Base-by-base conservation (phyloP, 2,888 invertebrate genomes). In the Apocheima hispidaria region DNA sequence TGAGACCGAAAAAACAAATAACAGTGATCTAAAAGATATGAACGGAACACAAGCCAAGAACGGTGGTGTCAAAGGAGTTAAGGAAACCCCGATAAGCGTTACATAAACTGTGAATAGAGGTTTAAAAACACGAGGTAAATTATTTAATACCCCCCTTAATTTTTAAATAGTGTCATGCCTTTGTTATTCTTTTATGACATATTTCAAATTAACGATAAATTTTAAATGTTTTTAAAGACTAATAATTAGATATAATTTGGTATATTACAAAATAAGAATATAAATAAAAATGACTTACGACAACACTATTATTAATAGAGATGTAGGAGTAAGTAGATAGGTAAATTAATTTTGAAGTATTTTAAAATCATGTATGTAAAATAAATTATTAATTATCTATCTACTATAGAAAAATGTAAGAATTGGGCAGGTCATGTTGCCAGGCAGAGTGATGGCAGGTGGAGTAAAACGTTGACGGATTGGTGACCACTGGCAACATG, bases 71-170 rank as follows among this genome's bases (percentile, higher is more conserved):
- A 88, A 84, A 77, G 86, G 87, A 51, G 58, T 75, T 7, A 90
- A 88, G 71, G 89, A 90, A 74, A 88, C 84, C 26, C 77, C 87
- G n/a, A 67, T 87, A 35, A 89, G 75, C 65, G 84, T 70, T 50
- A 74, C 75, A 63, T 83, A 78, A 72, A 28, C 14, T 14, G 12
- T 20, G 6, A n/a, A 20, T 28, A 23, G 43, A 26, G 28, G 33
- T 30, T 16, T 28, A 6, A 10, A 18, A 46, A 30, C 10, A 12
- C 5, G 21, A 33, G 18, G n/a, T 30, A 30, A 38, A 23, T 30
- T 38, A 54, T 55, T 50, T 40, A 3, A 5, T 16, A 26, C 20
- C 33, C 33, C 41, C 7, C 18, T 35, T 10, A 50, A 7, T 14
- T 30, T n/a, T 12, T 30, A 3, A 12, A 18, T 30, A 12, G n/a